Evolutionary conservation across 1,140 invertebrate species (phyloP).

Genomic region (Drosophila murphyi): DNA sequence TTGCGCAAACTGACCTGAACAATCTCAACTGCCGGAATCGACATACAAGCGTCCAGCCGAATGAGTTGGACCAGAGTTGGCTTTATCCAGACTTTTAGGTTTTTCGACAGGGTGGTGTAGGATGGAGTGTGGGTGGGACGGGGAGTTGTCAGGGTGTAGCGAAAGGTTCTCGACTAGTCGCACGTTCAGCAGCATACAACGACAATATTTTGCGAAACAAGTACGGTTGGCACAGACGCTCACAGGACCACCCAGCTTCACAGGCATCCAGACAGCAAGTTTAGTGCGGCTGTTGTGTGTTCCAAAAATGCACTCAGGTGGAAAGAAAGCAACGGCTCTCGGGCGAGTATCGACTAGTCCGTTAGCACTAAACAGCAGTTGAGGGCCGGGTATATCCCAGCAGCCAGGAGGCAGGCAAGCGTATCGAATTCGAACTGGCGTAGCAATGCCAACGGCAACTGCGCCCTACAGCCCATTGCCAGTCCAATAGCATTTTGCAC

Average conservation of each 20-base stretch:
- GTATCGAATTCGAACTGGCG: slow-evolving; percentile 18
- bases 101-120: slow-evolving; percentile 17
- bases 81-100: slow-evolving; percentile 37
- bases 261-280: slow-evolving; percentile 33
- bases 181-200: slow-evolving; percentile 16
- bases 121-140: background rate
- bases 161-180: slow-evolving; percentile 2
- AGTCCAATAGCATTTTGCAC: slow-evolving; percentile 41
- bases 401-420: slow-evolving; percentile 8
- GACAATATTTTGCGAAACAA: slow-evolving; percentile 37
- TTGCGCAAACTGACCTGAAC: slow-evolving; percentile 20
- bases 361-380: slow-evolving; percentile 21
- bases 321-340: slow-evolving; percentile 39
- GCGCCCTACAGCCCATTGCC: slow-evolving; percentile 7
- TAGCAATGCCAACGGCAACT: slow-evolving; percentile 2
- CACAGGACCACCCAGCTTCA: slow-evolving; percentile 5
- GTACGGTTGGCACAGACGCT: slow-evolving; percentile 17
- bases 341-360: slow-evolving; percentile 33
- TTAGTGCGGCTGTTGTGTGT: slow-evolving; percentile 54
- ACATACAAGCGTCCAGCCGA: slow-evolving; percentile 60
- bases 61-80: slow-evolving; percentile 47
- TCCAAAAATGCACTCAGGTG: slow-evolving; percentile 65
- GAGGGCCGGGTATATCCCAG: background rate
- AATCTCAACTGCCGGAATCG: slow-evolving; percentile 43
- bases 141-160: background rate